Evolutionary conservation across 2,113 vertebrate genomes (phyloP), one percentile per base, ranked within the genome.

Genomic region (Alethe diademata): DNA sequence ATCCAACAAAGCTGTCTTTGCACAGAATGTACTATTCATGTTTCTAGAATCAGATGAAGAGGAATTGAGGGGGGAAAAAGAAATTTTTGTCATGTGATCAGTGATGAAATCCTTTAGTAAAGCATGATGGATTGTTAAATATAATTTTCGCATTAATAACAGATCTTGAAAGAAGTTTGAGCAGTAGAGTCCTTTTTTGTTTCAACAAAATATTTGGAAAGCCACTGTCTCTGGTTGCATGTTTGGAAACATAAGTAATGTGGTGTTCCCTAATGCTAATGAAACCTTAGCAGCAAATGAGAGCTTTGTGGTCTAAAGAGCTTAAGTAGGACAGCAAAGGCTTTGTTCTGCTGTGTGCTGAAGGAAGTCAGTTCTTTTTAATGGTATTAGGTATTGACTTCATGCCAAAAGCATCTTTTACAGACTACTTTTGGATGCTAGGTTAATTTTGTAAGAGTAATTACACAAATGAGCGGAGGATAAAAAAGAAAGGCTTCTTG

Each of bases 321-420:
- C 62, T 86, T 87, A 97, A 97, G 83, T 96, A 96, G 97, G 97
- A 97, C 97, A 98, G 90, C 87, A 95, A 73, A 95, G 90, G 90
- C 95, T 97, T 97, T 98, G 92, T 97, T 97, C 86, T 96, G 58
- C 70, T 92, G 53, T 86, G 90, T 66, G 71, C 81, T 95, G 78
- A 90, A 95, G 95, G 81, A 97, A 97, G 86, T 95, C n/a, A 43
- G 62, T 84, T 90, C 61, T 72, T 91, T 88, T 58, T 91, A 95
- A 85, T 72, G 65, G 58, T 81, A 43, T 53, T 96, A 89, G 74
- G 60, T 78, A 57, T 94, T 97, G 94, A 43, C 94, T 80, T 35
- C 62, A 36, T 79, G 90, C 90, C 94, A 96, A 31, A 95, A 95
- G 80, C 89, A 96, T 85, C 92, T 97, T 97, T 92, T 90, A 90